These are phyloP conservation scores for Ceriagrion tenellum DNA, from an alignment of 2,888 invertebrate genomes.

Conservation along the genomic window DNA sequence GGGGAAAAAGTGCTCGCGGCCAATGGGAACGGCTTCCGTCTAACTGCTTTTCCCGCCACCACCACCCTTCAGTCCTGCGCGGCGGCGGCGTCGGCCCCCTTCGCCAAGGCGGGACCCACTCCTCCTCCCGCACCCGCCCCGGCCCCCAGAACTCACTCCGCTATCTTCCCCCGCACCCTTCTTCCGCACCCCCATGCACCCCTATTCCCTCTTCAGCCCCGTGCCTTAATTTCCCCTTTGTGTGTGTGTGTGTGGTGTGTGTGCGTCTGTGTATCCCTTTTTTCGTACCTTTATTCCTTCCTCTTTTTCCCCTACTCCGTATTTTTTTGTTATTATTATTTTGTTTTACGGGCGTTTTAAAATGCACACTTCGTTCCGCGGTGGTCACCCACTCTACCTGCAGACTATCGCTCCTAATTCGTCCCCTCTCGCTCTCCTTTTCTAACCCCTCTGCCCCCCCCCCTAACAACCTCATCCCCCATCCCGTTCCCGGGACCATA, in stretches of 20 bases:
- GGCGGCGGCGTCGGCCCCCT: background rate
- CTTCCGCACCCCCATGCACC: background rate
- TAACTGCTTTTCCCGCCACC: background rate
- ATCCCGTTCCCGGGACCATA: background rate
- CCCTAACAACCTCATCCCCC: background rate
- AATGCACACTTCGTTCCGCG: slow-evolving; percentile 65
- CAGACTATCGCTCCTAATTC: slow-evolving; percentile 65
- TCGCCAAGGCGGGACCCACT: background rate
- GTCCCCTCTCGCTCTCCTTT: background rate
- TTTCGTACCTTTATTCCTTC: slow-evolving; percentile 57
- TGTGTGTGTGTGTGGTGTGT: no score
- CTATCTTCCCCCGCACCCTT: background rate
- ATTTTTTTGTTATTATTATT: slow-evolving; percentile 53
- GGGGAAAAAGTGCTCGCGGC: slow-evolving; percentile 25
- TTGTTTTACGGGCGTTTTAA: slow-evolving; percentile 66
- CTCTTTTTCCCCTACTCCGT: background rate
- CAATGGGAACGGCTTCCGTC: slow-evolving; percentile 58
- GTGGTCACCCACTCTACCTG: slow-evolving; percentile 66
- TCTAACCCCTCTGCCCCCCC: background rate
- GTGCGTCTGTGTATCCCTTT: background rate
- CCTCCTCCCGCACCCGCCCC: background rate
- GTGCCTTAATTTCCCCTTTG: slow-evolving; percentile 35
- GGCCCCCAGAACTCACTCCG: background rate
- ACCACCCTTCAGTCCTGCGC: background rate
- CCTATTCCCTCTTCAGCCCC: background rate